Evolutionary conservation across 1,140 invertebrate species (phyloP), one percentile per base, ranked within the genome.

Genomic region (Drosophila azteca): DNA sequence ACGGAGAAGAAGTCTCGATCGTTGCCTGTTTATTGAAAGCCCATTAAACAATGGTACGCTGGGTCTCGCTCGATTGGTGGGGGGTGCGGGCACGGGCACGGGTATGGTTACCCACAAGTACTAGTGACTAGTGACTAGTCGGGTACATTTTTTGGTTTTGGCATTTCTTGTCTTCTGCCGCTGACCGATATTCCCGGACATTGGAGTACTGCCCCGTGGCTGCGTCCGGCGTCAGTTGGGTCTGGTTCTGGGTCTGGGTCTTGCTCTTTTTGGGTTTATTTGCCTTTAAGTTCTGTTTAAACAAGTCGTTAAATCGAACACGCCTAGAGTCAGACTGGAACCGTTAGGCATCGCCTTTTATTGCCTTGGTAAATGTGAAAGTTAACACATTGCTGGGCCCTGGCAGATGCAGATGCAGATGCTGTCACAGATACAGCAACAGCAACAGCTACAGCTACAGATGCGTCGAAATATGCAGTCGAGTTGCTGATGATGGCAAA

Each of bases 281-380:
- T 83, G 76, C 68, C 54, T 78, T 63, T 64, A 75, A 73, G 60
- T 88, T 83, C 59, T 76, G 83, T 88, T 79, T 73, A 83, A 79
- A 57, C 67, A 83, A 83, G 71, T 88, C 83, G 83, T 88, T 88
- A 88, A 87, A 89, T 83, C 54, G 65, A 81, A 70, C 72, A 68
- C 70, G 74, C 78, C 73, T 71, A 67, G 51, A 59, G 50, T 17
- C 41, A 15, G 22, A 29, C 31, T 39, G 43, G 39, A 45, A 22
- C 74, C 64, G 71, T 77, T 76, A 68, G 58, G 35, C 62, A 48
- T 61, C 26, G 51, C 65, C 59, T 74, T 77, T 70, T 65, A 77
- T 75, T 52, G 66, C 50, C 67, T 44, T 26, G 50, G 50, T 63
- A 69, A 87, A 80, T 81, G 81, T 85, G 82, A 85, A 85, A 85